Evolutionary conservation across 2,113 vertebrate species (phyloP).

Genomic region (Arenaria interpres): DNA sequence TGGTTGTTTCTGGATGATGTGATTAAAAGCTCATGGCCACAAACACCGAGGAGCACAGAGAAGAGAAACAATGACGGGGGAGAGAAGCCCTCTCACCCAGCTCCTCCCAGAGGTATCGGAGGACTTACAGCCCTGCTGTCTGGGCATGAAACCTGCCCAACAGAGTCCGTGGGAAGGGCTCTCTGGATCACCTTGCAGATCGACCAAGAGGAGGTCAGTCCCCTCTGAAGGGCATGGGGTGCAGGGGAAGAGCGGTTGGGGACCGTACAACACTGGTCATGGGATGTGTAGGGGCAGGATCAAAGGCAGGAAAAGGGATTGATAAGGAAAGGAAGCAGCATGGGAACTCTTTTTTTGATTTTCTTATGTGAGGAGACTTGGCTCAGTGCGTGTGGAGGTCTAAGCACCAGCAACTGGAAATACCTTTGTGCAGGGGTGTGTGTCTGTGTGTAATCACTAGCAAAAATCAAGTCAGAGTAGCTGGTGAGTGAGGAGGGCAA

Average conservation of each 20-base stretch:
- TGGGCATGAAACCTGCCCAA: neutral
- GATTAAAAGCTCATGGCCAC: neutral
- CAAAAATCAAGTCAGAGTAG: neutral
- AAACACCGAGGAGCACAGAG: neutral
- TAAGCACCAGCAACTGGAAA: neutral
- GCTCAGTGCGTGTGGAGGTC: neutral
- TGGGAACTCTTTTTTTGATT: neutral
- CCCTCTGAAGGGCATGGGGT: neutral
- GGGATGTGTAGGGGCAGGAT: neutral
- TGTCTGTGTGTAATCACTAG: rapidly evolving
- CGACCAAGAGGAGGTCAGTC: neutral
- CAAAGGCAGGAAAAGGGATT: neutral
- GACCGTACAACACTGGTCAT: rapidly evolving
- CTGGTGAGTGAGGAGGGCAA: neutral
- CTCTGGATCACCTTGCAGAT: neutral
- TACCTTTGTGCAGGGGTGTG: neutral
- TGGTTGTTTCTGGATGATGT: neutral
- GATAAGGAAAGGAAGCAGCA: neutral
- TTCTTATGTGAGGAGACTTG: neutral
- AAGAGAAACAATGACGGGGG: neutral
- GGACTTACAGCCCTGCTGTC: neutral
- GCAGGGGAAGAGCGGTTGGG: neutral
- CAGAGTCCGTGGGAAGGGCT: neutral
- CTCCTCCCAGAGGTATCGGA: neutral
- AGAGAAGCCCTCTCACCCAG: neutral